Percentiles rank a stretch among this genome's conserved stretches.
Evolutionary conservation across 35 echinoderm and acorn worm genomes (phyloP).

Genomic region (Stichopus chloronotus): DNA sequence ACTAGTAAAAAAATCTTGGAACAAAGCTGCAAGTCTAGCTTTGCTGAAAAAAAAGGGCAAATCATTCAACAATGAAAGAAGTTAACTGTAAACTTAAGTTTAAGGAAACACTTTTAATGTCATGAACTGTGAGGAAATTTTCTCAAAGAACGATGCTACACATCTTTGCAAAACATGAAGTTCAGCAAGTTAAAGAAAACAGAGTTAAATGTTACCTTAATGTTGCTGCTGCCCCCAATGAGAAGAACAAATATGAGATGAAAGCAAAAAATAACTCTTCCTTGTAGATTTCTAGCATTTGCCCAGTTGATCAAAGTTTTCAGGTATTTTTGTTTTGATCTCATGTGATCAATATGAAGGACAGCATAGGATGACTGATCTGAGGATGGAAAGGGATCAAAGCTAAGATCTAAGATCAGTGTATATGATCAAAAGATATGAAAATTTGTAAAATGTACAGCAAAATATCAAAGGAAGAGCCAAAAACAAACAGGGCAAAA

Average conservation of each 20-base stretch:
- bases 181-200: too few relatives aligned
- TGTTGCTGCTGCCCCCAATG: background rate
- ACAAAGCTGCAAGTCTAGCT: too few relatives aligned
- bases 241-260: constrained; percentile 27
- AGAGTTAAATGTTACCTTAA: background rate
- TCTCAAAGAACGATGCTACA: too few relatives aligned
- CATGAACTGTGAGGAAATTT: too few relatives aligned
- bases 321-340: constrained; percentile 7
- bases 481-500: background rate
- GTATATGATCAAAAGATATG: background rate
- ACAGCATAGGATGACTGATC: background rate
- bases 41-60: too few relatives aligned
- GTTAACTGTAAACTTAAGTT: too few relatives aligned
- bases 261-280: background rate
- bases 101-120: too few relatives aligned
- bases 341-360: constrained; percentile 31
- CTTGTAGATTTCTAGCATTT: background rate
- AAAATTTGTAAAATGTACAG: background rate
- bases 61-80: too few relatives aligned
- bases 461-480: background rate
- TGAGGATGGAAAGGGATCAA: background rate
- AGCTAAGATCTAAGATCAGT: too few relatives aligned
- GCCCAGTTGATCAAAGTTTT: constrained; percentile 15
- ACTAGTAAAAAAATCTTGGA: too few relatives aligned
- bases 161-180: too few relatives aligned